Conservation (phyloP, 1,140 invertebrate genomes). For the Anastatus disparis region DNA sequence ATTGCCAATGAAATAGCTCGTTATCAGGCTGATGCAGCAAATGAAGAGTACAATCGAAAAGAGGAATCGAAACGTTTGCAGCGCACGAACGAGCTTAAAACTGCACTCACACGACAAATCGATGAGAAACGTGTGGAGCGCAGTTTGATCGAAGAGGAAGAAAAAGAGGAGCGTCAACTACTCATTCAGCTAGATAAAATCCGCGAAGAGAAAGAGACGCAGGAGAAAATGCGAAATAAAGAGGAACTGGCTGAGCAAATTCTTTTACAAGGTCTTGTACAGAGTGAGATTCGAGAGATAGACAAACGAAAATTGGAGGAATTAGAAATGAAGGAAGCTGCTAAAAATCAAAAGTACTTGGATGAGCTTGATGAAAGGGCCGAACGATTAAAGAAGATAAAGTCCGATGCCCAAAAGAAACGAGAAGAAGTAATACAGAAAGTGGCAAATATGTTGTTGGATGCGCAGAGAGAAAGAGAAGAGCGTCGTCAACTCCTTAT, state of each 20-base stretch:
- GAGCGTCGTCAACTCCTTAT: slow-evolving; percentile 38
- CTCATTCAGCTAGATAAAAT: slow-evolving; percentile 46
- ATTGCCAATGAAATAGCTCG: slow-evolving; percentile 27
- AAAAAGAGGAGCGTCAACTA: slow-evolving; percentile 43
- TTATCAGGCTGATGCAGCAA: slow-evolving; percentile 11
- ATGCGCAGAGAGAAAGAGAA: slow-evolving; percentile 38
- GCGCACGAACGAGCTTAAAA: slow-evolving; percentile 40
- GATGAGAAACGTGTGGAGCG: slow-evolving; percentile 41
- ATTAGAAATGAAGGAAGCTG: slow-evolving; percentile 27
- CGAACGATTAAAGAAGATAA: background rate
- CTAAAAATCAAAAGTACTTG: slow-evolving; percentile 36
- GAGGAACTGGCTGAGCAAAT: slow-evolving; percentile 35
- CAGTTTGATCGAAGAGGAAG: slow-evolving; percentile 37
- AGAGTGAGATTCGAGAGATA: slow-evolving; percentile 42
- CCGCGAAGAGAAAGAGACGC: slow-evolving; percentile 44
- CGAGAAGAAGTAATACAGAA: slow-evolving; percentile 41
- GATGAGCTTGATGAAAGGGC: slow-evolving; percentile 41
- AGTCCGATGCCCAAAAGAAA: slow-evolving; percentile 22
- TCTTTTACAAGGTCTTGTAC: slow-evolving; percentile 42
- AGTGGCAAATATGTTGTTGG: slow-evolving; percentile 43
- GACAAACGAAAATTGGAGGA: slow-evolving; percentile 20
- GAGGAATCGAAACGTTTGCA: background rate
- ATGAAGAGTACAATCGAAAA: slow-evolving; percentile 9
- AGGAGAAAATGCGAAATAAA: slow-evolving; percentile 29
- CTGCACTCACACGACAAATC: slow-evolving; percentile 47